Evolutionary conservation across 1,140 invertebrate genomes (phyloP), one percentile per base, ranked within the genome.

Genomic region (Paracyclopina nana): DNA sequence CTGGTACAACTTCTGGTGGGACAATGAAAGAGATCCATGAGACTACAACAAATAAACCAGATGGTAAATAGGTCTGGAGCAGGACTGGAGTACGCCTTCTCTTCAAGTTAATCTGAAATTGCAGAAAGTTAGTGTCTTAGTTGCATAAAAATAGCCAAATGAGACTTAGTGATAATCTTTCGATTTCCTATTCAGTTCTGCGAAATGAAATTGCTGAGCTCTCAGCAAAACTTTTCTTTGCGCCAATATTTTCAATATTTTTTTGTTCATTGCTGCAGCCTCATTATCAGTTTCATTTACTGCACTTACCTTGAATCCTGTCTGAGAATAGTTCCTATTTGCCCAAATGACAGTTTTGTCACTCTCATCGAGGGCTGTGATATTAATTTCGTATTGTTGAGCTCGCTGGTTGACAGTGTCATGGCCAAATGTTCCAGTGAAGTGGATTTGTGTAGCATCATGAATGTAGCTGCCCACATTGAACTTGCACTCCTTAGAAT

Each of bases 21-120:
- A 76, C 71, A 27, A 73, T 68, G 59, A 76, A 74, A 41, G 72
- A 72, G 43, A 73, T 70, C 72, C 73, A 76, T 1, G 72, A 74
- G 57, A 76, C 74, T 55, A 73, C 70, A 34, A 75, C 72, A 55
- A 76, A 74, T 14, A 76, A 58, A 2, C 72, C 70, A 8, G 70
- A 72, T 0, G 74, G 73, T 9, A 76, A 58, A 56, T 75, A 76
- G 50, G 71, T 73, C 58, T 75, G 55, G 12, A 58, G 49, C 9
- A 56, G 52, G 16, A 56, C 48, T 22, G 53, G 53, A 20, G 55
- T 53, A 42, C 53, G 24, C 20, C 49, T 48, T 44, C 55, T 38
- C 6, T 42, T 53, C 26, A 56, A 42, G 29, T 56, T 48, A 4
- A 56, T 20, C 20, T 53, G 38, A 50, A 56, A 53, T 14, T 28